Conservation (phyloP, 2,797 vertebrate species). For the Pangasius larnaudii region DNA sequence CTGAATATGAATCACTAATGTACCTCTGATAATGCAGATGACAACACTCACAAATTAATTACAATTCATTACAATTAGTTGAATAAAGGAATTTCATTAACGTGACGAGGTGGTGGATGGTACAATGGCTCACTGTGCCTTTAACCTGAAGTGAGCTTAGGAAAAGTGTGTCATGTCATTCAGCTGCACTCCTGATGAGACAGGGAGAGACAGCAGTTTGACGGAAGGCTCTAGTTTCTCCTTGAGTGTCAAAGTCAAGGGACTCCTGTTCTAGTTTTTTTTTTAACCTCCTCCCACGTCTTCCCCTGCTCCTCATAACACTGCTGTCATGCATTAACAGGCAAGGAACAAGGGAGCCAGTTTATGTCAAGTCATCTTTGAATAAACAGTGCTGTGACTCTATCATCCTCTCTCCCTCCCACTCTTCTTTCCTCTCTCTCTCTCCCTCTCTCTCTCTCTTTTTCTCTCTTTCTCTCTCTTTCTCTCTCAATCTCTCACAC, state of each 20-base stretch:
- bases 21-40: conserved; percentile 56
- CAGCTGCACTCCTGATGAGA: conserved; percentile 42
- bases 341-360: conserved; percentile 71
- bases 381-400: conserved; percentile 71
- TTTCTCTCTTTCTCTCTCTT: conserved; percentile 25
- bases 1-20: conserved; percentile 58
- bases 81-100: conserved; percentile 74
- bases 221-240: conserved; percentile 54
- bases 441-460: conserved; percentile 24
- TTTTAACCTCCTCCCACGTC: conserved; percentile 56
- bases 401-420: conserved; percentile 61
- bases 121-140: conserved; percentile 4
- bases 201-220: conserved; percentile 42
- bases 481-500: neutral
- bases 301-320: conserved; percentile 61
- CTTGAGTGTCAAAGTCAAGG: conserved; percentile 55
- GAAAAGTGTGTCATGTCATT: conserved; percentile 43
- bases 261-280: conserved; percentile 49
- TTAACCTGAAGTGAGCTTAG: conserved; percentile 36
- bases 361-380: conserved; percentile 75
- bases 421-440: conserved; percentile 23
- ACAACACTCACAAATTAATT: conserved; percentile 28
- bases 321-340: conserved; percentile 72
- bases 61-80: conserved; percentile 64
- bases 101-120: conserved; percentile 72